phyloP scores from a whole-genome alignment of 2,113 vertebrate species.

The Microtus ochrogaster region DNA sequence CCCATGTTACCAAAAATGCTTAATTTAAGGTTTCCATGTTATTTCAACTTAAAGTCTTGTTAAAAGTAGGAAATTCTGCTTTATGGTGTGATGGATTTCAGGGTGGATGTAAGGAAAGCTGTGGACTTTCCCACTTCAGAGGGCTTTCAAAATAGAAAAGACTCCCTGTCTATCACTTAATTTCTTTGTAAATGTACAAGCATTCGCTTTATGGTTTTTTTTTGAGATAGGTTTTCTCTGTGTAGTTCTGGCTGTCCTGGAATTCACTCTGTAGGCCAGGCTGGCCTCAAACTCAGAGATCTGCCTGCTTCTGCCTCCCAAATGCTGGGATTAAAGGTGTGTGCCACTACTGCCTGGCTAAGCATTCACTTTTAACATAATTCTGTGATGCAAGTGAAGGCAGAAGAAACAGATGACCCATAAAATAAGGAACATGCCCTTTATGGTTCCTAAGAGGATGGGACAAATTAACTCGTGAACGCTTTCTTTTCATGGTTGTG shows the following conservation, averaged over 20 bases:
- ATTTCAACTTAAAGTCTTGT: constrained; percentile 3
- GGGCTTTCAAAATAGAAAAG: background rate
- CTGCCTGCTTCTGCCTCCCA: background rate
- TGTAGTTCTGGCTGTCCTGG: background rate
- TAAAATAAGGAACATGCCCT: background rate
- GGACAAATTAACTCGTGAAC: background rate
- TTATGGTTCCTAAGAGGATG: background rate
- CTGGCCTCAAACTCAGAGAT: background rate
- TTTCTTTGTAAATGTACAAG: constrained; percentile 1
- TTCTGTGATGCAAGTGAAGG: background rate
- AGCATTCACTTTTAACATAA: background rate
- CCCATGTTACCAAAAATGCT: background rate
- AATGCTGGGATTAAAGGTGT: background rate
- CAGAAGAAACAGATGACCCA: background rate
- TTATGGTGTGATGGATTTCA: background rate
- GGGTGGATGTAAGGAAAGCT: background rate
- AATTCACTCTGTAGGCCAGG: background rate
- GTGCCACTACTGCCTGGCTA: background rate
- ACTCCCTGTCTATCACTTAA: background rate
- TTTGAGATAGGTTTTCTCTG: background rate
- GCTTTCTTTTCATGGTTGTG: background rate
- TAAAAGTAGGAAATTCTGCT: background rate
- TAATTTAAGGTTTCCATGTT: background rate
- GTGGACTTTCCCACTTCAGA: background rate
- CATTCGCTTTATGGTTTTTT: background rate